These are phyloP conservation scores for Drosophila greeni DNA, from an alignment of 2,888 invertebrate species.

Conservation along the genomic window DNA sequence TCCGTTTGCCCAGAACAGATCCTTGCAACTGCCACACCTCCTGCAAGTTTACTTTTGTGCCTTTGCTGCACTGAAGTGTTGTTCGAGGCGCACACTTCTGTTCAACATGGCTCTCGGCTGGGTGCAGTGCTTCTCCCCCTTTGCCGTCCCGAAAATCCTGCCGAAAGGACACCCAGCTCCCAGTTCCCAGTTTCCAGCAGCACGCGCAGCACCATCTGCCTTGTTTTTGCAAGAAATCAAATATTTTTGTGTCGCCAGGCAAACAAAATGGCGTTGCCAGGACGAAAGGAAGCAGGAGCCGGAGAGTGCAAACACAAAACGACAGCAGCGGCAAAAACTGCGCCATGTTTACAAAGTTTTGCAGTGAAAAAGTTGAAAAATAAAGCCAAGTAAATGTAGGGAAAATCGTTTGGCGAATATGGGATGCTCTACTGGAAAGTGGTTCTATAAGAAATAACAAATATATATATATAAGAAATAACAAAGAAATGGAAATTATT, in stretches of 20 bases:
- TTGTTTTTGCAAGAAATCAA: conserved; percentile 71
- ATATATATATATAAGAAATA: too few species aligned
- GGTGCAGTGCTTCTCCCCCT: conserved; percentile 35
- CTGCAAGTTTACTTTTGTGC: conserved; percentile 46
- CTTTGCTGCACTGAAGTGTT: conserved; percentile 65
- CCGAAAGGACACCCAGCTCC: conserved; percentile 12
- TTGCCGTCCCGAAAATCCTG: conserved; percentile 2
- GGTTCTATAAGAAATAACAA: too few species aligned
- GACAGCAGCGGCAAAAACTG: conserved; percentile 41
- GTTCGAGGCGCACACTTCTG: conserved; percentile 64
- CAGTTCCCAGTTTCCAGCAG: conserved; percentile 7
- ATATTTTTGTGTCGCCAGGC: conserved; percentile 72
- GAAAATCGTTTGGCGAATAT: conserved; percentile 12
- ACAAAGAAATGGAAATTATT: neutral
- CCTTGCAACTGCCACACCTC: conserved; percentile 7
- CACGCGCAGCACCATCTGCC: conserved; percentile 48
- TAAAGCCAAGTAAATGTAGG: conserved; percentile 24
- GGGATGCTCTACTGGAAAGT: conserved; percentile 26
- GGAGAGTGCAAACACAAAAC: conserved; percentile 50
- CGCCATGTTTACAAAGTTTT: conserved; percentile 62
- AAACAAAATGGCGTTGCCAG: conserved; percentile 72
- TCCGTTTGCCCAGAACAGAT: conserved; percentile 10
- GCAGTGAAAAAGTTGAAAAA: conserved; percentile 50
- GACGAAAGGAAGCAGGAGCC: conserved; percentile 33
- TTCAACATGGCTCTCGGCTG: conserved; percentile 41